A percentile compares a stretch with the other conserved stretches of the same genome.
Conservation (phyloP, 2,888 invertebrate species). For the Xestoiulus laeticollis region DNA sequence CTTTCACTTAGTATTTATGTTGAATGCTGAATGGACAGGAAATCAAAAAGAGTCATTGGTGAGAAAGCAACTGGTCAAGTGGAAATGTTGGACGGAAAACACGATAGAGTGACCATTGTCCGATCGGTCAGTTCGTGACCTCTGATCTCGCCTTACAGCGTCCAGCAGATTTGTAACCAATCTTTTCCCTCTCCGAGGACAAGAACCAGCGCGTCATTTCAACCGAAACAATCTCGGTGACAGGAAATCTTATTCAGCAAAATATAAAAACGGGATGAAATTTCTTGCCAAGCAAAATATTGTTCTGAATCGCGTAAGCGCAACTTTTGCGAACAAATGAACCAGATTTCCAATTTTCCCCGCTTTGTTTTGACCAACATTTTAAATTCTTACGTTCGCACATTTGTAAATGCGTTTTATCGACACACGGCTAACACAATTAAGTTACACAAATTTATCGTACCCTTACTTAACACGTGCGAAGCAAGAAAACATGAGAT, state of each 20-base stretch:
- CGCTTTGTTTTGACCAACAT: too few species aligned
- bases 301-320: too few species aligned
- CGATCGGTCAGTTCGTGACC: background rate
- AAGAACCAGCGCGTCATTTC: background rate
- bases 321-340: too few species aligned
- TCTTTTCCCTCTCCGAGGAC: background rate
- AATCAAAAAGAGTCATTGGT: slow-evolving; percentile 21
- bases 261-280: background rate
- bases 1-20: slow-evolving; percentile 21
- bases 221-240: background rate
- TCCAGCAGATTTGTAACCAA: background rate
- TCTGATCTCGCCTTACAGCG: background rate
- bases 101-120: background rate
- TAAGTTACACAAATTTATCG: too few species aligned
- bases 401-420: too few species aligned
- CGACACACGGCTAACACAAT: too few species aligned
- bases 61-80: slow-evolving; percentile 10
- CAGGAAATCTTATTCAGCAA: background rate
- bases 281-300: too few species aligned
- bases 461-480: too few species aligned
- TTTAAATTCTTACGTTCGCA: too few species aligned
- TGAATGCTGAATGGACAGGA: background rate
- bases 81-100: background rate
- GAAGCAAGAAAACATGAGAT: too few species aligned
- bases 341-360: too few species aligned